Base-by-base conservation (phyloP, 2,888 invertebrate species). In the Acrobeloides nanus region DNA sequence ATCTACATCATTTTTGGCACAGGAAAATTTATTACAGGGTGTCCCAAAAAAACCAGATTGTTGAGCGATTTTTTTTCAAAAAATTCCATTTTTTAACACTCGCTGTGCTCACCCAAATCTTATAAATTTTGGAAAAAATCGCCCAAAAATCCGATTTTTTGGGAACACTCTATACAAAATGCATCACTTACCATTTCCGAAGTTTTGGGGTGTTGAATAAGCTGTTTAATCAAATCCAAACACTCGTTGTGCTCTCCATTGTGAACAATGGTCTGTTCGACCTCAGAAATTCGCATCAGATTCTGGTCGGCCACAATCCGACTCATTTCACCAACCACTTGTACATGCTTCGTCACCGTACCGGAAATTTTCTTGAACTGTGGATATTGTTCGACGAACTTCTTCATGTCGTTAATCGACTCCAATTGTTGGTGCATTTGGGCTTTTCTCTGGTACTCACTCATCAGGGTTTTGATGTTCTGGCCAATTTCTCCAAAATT, bases 401-500 rank as follows among this genome's bases (percentile, higher is more conserved):
- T 59, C 79, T 99, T 99, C 95, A 99, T 95, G 75, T 99, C 97
- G 0, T 86, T 82, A 67, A 99, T 95, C 66, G 89, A 90, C 79
- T 99, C 95, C 2, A 99, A 86, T 79, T 92, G 90, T 74, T 90
- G 86, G 68, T 93, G 89, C 67, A 86, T 87, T 75, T 93, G 87
- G 2, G 90, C 55, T 76, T 90, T 89, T 66, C 82, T 84, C 76
- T 93, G 92, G 77, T 93, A 97, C 71, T 93, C 89, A 51, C 95
- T 93, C 87, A 99, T 95, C 46, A 97, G 78, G 20, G 84, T 83
- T 76, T 95, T 93, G 62, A 97, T 93, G 35, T 88, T 92, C 68
- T 87, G 86, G 0, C 93, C 95, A 69, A 99, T 93, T 80, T 97
- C 95, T 32, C 97, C 97, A 78, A 92, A 99, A 78, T 97, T 97